Evolutionary conservation across 2,113 vertebrate species (phyloP), one percentile per base, ranked within the genome.

Genomic region (Ageneiosus marmoratus): DNA sequence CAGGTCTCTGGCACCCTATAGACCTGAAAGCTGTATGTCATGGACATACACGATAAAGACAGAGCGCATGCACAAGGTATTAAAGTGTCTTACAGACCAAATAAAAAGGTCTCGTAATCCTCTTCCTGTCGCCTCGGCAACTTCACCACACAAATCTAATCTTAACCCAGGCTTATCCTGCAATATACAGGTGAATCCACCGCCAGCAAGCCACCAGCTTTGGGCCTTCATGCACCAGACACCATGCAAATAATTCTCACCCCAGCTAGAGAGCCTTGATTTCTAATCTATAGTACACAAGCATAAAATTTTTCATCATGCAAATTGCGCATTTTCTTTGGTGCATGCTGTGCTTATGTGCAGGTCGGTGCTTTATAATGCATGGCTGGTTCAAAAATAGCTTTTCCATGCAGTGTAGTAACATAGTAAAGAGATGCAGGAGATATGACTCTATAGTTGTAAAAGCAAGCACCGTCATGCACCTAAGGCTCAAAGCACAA

Each of bases 71-170:
- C 81, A 85, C 75, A 86, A 86, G 79, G 72, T 81, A 51, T 84
- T 84, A 92, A 93, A 94, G 91, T 92, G 86, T 92, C 91, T 93
- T 92, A 91, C 6, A 37, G 72, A 58, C 20, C 58, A 67, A 86
- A 84, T 84, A 22, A 83, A 89, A 72, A 83, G 73, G 79, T 24
- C 32, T 48, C 48, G 37, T 95, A 93, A 95, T 93, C 93, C 91
- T 85, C 56, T 87, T 82, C 88, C 85, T 93, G 92, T 93, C 91
- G 89, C 89, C 89, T 92, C 92, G 89, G 92, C 93, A 94, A 92
- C 90, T 94, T 94, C 88, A 90, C 90, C 90, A 84, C 87, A 79
- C n/a, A n/a, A n/a, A n/a, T 80, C 88, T 95, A 92, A 94, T 87
- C 92, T 91, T 89, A 81, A 89, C 76, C 83, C 80, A 79, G 76